Percentiles rank a stretch among this genome's conserved stretches.
phyloP scores from a whole-genome alignment of 2,797 vertebrate genomes.

The Oryzias sinensis region DNA sequence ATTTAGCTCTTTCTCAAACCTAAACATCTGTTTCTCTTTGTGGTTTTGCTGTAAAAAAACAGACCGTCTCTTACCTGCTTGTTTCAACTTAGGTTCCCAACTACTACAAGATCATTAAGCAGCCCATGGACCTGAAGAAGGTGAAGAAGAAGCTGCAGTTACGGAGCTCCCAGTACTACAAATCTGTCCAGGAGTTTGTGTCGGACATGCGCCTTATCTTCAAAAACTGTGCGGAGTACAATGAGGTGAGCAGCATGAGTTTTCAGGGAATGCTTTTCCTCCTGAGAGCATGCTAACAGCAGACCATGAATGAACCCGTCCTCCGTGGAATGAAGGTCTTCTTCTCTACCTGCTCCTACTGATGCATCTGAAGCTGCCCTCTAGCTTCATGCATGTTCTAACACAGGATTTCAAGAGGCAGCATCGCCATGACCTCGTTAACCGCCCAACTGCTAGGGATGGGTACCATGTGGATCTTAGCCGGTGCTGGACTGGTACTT shows the following conservation, averaged over 20 bases:
- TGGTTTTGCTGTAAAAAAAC: background rate
- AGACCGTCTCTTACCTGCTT: no score
- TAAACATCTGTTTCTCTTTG: background rate
- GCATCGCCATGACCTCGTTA: no score
- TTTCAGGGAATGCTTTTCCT: conserved; percentile 7
- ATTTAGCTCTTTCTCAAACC: background rate
- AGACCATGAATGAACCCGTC: no score
- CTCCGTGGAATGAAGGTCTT: no score
- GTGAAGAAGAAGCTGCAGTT: conserved; percentile 94
- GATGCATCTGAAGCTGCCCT: no score
- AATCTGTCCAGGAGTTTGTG: conserved; percentile 89
- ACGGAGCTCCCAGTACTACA: conserved; percentile 91
- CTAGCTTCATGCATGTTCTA: no score
- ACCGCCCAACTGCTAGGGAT: no score
- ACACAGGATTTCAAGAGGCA: no score
- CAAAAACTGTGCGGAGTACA: conserved; percentile 98
- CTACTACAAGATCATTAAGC: conserved; percentile 99
- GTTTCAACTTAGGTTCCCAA: conserved; percentile 87
- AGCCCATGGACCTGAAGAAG: conserved; percentile 96
- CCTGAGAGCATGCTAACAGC: background rate
- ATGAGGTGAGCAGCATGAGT: conserved; percentile 93
- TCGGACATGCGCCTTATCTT: conserved; percentile 94
- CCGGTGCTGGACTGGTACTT: no score
- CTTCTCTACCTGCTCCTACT: no score
- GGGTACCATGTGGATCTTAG: no score